phyloP scores from a whole-genome alignment of 2,888 invertebrate genomes.

The Bombyx huttoni region DNA sequence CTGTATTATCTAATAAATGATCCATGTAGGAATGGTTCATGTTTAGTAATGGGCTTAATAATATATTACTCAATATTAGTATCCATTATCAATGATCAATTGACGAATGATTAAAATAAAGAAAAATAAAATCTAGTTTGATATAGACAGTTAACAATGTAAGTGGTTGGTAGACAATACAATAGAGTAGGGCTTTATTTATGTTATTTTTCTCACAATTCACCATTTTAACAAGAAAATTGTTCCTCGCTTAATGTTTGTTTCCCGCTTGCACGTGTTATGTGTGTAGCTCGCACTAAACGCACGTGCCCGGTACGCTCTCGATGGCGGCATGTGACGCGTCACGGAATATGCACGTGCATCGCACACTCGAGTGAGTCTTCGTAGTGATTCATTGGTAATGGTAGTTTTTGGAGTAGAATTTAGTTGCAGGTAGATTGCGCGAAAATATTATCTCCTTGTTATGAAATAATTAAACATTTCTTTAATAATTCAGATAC shows the following conservation, averaged over 20 bases:
- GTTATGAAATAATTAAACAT: not conserved
- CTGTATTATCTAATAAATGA: too few relatives aligned
- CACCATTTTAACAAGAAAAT: not conserved
- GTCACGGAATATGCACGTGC: not conserved
- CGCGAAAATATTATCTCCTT: not conserved
- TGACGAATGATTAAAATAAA: too few relatives aligned
- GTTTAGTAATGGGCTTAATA: too few relatives aligned
- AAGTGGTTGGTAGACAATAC: too few relatives aligned
- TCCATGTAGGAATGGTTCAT: too few relatives aligned
- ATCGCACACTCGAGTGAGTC: not conserved
- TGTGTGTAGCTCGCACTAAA: constrained; percentile 18
- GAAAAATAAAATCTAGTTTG: too few relatives aligned
- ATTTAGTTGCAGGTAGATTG: not conserved
- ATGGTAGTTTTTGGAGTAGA: not conserved
- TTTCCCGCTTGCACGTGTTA: constrained; percentile 6
- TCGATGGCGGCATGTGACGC: not conserved
- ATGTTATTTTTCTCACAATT: too few relatives aligned
- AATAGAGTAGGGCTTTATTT: too few relatives aligned
- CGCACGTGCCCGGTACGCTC: constrained; percentile 8
- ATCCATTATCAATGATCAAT: too few relatives aligned
- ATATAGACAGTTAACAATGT: too few relatives aligned
- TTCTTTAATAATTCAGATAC: not conserved
- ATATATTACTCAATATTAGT: too few relatives aligned
- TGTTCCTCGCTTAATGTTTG: not conserved
- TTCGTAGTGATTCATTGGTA: not conserved